A percentile compares a stretch with the other conserved stretches of the same genome.
Conservation (phyloP, 2,113 vertebrate species). For the Speoplatyrhinus poulsoni region DNA sequence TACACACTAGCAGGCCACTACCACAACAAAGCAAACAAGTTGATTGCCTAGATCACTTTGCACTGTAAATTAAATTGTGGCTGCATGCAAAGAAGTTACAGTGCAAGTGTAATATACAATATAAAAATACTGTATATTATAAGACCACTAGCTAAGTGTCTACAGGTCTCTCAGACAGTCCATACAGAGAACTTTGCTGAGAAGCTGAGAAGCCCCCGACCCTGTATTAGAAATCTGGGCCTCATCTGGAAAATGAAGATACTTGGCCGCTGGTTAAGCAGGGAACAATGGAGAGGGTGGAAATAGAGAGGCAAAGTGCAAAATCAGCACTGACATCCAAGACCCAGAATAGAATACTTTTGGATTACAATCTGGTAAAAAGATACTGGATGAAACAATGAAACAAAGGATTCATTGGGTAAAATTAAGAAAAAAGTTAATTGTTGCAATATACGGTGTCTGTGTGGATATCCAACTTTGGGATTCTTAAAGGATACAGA, state of each 20-base stretch:
- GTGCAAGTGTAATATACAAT: neutral
- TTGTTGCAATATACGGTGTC: neutral
- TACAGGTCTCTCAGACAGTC: neutral
- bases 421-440: neutral
- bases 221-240: constrained; percentile 46
- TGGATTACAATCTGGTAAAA: too few species aligned
- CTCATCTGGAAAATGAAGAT: constrained; percentile 42
- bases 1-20: too few species aligned
- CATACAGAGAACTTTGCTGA: constrained; percentile 63
- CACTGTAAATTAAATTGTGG: neutral
- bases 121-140: neutral
- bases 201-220: constrained; percentile 40
- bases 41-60: neutral
- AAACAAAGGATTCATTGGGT: too few species aligned
- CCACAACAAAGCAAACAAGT: neutral
- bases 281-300: neutral
- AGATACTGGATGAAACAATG: too few species aligned
- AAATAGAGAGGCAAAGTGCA: constrained; percentile 19
- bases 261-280: constrained; percentile 52
- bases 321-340: constrained; percentile 4
- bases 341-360: constrained; percentile 20
- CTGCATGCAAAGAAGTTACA: neutral
- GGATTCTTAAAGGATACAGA: neutral
- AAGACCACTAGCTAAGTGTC: neutral
- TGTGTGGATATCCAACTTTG: too few species aligned